Percentiles rank a stretch among this genome's conserved stretches.
These are phyloP conservation scores for Agraylea sexmaculata DNA, from an alignment of 1,140 invertebrate genomes.

Conservation along the genomic window DNA sequence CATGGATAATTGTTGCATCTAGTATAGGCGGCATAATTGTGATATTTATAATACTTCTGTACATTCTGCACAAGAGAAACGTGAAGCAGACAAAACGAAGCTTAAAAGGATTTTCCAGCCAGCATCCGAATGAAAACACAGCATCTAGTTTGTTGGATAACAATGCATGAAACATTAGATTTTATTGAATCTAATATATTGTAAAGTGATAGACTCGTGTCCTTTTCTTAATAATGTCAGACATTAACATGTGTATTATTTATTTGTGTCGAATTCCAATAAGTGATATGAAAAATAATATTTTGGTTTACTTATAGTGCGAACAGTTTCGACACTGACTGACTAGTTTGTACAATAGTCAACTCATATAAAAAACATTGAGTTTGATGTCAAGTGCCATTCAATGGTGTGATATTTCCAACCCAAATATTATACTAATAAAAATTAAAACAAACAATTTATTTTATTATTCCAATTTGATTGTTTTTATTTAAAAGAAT, in stretches of 20 bases:
- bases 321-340: no score
- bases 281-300: no score
- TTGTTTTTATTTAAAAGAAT: background rate
- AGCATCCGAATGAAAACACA: conserved; percentile 1
- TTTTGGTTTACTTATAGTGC: no score
- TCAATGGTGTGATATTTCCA: background rate
- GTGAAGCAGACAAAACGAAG: conserved; percentile 31
- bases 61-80: conserved; percentile 36
- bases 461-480: background rate
- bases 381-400: no score
- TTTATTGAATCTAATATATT: no score
- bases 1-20: conserved; percentile 34
- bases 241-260: no score
- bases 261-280: no score
- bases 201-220: no score
- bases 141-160: conserved; percentile 7
- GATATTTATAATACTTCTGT: conserved; percentile 33
- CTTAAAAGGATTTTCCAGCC: conserved; percentile 21
- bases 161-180: conserved; percentile 9
- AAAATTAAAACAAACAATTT: background rate
- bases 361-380: no score
- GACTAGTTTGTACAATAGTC: no score
- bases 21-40: conserved; percentile 34
- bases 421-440: background rate
- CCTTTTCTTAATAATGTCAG: no score